These are phyloP conservation scores for Budorcas taxicolor DNA, from an alignment of 2,113 vertebrate species.

Conservation along the genomic window DNA sequence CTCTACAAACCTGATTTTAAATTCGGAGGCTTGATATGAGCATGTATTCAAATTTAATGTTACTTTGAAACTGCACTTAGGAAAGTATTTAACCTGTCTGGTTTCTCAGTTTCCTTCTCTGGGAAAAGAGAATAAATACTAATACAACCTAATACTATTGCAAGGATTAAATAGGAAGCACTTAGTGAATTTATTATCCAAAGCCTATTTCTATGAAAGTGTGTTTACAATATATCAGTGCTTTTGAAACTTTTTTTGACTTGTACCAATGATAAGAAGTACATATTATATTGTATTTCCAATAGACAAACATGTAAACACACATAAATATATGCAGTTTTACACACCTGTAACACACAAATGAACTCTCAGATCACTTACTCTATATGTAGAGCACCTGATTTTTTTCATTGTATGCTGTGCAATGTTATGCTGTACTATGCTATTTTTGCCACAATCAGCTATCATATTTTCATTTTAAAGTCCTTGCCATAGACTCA, in stretches of 20 bases:
- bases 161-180: not conserved
- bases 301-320: not conserved
- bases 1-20: not conserved
- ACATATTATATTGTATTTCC: not conserved
- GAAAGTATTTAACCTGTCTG: not conserved
- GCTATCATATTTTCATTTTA: not conserved
- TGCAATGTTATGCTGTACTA: no score
- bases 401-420: not conserved
- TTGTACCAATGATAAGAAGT: not conserved
- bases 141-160: not conserved
- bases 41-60: not conserved
- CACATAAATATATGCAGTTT: not conserved
- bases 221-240: not conserved
- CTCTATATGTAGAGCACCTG: not conserved
- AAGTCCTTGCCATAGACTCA: not conserved
- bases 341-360: not conserved
- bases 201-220: not conserved
- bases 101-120: not conserved
- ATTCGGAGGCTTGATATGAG: not conserved
- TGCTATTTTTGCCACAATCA: not conserved
- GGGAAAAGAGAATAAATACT: not conserved
- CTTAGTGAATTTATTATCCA: not conserved
- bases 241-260: not conserved
- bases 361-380: not conserved
- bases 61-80: not conserved